phyloP scores from a whole-genome alignment of 2,888 invertebrate genomes.

The Phalera bucephala region DNA sequence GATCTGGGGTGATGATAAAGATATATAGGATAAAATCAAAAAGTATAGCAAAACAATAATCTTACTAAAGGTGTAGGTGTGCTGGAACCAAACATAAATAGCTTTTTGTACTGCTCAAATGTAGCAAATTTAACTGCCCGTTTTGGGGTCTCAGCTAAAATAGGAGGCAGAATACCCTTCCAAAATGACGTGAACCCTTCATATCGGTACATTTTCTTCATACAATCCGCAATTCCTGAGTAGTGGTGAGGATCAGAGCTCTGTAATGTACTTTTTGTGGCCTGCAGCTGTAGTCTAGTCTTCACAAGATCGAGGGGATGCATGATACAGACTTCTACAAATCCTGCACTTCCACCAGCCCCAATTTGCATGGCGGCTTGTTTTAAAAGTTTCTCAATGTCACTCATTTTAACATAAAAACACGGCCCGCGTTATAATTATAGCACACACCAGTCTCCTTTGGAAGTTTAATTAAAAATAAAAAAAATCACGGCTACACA shows the following conservation, averaged over 20 bases:
- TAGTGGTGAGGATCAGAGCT: constrained; percentile 84
- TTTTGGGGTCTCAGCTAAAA: constrained; percentile 97
- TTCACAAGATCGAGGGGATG: constrained; percentile 97
- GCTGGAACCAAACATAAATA: constrained; percentile 91
- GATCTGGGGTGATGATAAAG: no score
- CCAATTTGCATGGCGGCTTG: constrained; percentile 92
- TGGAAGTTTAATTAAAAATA: constrained; percentile 5
- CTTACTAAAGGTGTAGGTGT: constrained; percentile 89
- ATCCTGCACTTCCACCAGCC: constrained; percentile 96
- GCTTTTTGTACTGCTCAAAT: constrained; percentile 95
- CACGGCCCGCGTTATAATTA: no score
- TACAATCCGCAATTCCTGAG: constrained; percentile 92
- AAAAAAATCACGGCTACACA: constrained; percentile 1
- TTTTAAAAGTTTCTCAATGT: constrained; percentile 77
- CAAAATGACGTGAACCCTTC: constrained; percentile 94
- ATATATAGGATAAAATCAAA: no score
- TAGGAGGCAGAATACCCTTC: constrained; percentile 97
- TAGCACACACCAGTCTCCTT: not conserved
- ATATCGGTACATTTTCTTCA: constrained; percentile 92
- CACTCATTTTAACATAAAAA: constrained; percentile 61
- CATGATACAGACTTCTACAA: constrained; percentile 97
- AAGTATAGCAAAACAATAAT: constrained; percentile 18
- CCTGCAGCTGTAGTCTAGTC: constrained; percentile 85
- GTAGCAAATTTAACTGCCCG: constrained; percentile 96
- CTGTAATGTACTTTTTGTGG: constrained; percentile 40